Base-by-base conservation (phyloP, 2,113 vertebrate species). In the Sialia sialis region DNA sequence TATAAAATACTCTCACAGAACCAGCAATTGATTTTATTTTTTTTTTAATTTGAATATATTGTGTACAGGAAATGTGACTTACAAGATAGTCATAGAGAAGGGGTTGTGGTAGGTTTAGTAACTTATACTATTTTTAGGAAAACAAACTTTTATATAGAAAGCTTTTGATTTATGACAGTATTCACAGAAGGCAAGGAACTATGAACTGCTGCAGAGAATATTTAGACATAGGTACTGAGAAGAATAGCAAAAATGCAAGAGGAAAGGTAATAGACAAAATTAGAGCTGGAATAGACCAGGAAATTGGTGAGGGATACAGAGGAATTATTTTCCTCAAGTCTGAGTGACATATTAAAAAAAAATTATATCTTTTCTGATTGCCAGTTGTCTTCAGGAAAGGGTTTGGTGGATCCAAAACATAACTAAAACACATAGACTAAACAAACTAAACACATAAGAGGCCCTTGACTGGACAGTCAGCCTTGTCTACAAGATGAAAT, bases 1-100 rank as follows among this genome's bases (percentile, higher is more conserved):
- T 29, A 69, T 2, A 60, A 82, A 85, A 79, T 63, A 59, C 18
- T 51, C 14, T 75, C 10, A 67, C 8, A 46, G 15, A 59, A n/a
- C 5, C 0, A 4, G 6, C 18, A 54, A 14, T 3, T 5, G n/a
- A n/a, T n/a, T 67, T 30, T 22, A 25, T 44, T 22, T 15, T 25
- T 48, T 52, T 69, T 55, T 22, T 8, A 3, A 58, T 9, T 60
- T 12, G 76, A 69, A 36, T 41, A 49, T 44, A 21, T 19, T 56
- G 2, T 56, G 7, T 58, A 38, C 8, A 60, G 8, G 17, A 41
- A 69, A 48, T 41, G 20, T 69, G 41, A 52, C 22, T 14, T 16
- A 62, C 10, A 52, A n/a, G 16, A 26, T 2, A 58, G 10, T 73
- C 13, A 27, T n/a, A 67, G 7, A 77, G 30, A 81, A 93, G 34